A percentile compares a stretch with the other conserved stretches of the same genome.
phyloP scores from a whole-genome alignment of 2,113 vertebrate genomes.

The Acrocephalus kingi region DNA sequence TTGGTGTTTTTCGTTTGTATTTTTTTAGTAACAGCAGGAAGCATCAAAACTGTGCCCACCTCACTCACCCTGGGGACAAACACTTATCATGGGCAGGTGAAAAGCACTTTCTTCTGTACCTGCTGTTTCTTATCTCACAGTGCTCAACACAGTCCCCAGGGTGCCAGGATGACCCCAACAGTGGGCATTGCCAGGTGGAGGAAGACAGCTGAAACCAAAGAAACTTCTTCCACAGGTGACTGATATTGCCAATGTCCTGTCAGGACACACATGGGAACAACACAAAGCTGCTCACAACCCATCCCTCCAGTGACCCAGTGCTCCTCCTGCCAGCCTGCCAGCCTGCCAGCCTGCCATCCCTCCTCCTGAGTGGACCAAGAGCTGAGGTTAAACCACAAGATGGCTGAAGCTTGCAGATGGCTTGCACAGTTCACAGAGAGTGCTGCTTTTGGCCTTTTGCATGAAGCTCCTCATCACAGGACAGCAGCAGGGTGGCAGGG shows the following conservation, averaged over 20 bases:
- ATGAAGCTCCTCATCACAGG: not conserved
- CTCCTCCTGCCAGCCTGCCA: not conserved
- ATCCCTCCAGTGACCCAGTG: not conserved
- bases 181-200: not conserved
- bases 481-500: not conserved
- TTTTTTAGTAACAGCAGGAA: not conserved
- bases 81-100: not conserved
- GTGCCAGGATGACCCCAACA: accelerated
- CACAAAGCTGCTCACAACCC: not conserved
- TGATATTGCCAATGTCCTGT: not conserved
- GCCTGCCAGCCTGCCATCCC: not conserved
- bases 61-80: not conserved
- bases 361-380: not conserved
- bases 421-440: not conserved
- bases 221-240: accelerated
- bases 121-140: not conserved
- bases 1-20: not conserved
- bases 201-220: not conserved
- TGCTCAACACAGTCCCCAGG: not conserved
- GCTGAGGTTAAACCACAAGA: not conserved
- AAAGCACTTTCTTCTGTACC: not conserved
- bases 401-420: not conserved
- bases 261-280: not conserved
- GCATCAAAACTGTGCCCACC: not conserved
- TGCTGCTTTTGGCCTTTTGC: not conserved